Percentiles rank a stretch among this genome's conserved stretches.
Conservation (phyloP, 2,113 vertebrate genomes). For the Psammodynastes pulverulentus region DNA sequence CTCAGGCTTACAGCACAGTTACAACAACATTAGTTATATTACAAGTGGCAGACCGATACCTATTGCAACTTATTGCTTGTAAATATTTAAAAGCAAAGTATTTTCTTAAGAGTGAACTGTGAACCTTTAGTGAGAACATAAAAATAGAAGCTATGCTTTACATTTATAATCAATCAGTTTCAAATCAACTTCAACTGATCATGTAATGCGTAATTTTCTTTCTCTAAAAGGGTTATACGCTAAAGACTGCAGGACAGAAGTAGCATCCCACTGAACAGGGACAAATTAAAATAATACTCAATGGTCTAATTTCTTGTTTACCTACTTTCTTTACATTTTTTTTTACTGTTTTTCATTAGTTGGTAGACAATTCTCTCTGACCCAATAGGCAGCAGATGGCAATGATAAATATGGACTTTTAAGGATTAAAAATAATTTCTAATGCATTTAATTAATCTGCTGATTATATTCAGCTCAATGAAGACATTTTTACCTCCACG, state of each 20-base stretch:
- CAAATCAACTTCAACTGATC: background rate
- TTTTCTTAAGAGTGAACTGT: background rate
- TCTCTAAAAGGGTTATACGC: background rate
- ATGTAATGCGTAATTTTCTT: conserved; percentile 15
- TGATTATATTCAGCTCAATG: background rate
- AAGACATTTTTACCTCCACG: background rate
- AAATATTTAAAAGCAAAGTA: background rate
- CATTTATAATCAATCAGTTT: background rate
- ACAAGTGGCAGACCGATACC: background rate
- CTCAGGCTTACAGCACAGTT: background rate
- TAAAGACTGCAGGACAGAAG: background rate
- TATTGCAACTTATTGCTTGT: background rate
- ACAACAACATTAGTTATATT: background rate
- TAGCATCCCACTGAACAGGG: background rate
- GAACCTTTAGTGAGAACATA: background rate
- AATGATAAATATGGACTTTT: background rate
- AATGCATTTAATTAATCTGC: conserved; percentile 20
- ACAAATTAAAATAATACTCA: background rate
- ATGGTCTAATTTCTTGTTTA: background rate
- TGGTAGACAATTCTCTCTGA: background rate
- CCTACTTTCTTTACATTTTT: background rate
- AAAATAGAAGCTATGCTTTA: background rate
- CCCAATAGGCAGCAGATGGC: background rate
- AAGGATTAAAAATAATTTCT: conserved; percentile 3
- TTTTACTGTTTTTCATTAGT: background rate